Evolutionary conservation across 2,888 invertebrate species (phyloP).

Genomic region (Sesia apiformis): DNA sequence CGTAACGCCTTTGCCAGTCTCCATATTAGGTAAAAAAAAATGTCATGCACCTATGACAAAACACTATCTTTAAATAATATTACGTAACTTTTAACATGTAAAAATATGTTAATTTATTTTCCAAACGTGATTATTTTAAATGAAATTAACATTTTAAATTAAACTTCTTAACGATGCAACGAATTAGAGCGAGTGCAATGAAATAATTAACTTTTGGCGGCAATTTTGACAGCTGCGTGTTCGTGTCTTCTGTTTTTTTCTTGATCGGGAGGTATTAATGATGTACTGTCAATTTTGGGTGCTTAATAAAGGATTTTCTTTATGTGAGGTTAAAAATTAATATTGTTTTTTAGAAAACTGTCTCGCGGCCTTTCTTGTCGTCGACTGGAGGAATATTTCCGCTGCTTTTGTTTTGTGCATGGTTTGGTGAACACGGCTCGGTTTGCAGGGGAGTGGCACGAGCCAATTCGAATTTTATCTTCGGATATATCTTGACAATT

Average conservation of each 20-base stretch:
- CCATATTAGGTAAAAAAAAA: conserved; percentile 30
- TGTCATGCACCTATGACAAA: conserved; percentile 7
- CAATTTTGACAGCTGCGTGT: conserved; percentile 15
- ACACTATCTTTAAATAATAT: neutral
- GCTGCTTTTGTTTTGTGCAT: conserved; percentile 65
- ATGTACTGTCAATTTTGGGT: conserved; percentile 2
- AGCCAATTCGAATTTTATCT: conserved; percentile 26
- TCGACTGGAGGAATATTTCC: conserved; percentile 62
- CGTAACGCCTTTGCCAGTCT: conserved; percentile 18
- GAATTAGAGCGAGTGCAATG: neutral
- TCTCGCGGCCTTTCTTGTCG: conserved; percentile 56
- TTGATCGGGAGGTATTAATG: neutral
- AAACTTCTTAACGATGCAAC: neutral
- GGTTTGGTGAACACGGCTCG: conserved; percentile 54
- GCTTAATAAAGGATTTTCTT: neutral
- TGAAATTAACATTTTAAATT: neutral
- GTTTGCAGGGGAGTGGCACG: conserved; percentile 43
- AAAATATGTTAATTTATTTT: too few relatives aligned
- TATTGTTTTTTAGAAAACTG: conserved; percentile 37
- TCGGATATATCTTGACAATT: conserved; percentile 13
- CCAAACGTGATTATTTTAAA: neutral
- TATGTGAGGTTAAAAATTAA: neutral
- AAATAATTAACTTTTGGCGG: conserved; percentile 19
- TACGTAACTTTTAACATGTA: too few relatives aligned
- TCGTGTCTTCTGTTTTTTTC: neutral